These are phyloP conservation scores for Limanda limanda DNA, from an alignment of 2,113 vertebrate genomes.

Conservation along the genomic window DNA sequence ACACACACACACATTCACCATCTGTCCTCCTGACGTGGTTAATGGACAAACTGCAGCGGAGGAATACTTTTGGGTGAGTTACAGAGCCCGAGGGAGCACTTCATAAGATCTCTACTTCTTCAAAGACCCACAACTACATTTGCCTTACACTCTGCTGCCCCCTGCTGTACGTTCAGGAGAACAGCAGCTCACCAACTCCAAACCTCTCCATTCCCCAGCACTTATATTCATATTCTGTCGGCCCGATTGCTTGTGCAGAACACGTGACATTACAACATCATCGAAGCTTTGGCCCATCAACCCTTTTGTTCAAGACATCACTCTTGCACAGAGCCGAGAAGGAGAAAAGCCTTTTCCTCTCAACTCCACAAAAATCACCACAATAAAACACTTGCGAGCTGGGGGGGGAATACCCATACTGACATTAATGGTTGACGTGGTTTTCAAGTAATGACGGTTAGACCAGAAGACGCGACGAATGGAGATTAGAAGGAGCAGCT, in stretches of 20 bases:
- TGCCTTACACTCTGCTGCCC: conserved; percentile 56
- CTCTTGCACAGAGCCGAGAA: conserved; percentile 26
- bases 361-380: conserved; percentile 39
- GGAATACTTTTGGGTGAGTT: conserved; percentile 64
- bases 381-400: conserved; percentile 40
- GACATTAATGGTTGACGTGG: conserved; percentile 25
- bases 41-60: conserved; percentile 61
- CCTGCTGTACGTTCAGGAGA: conserved; percentile 54
- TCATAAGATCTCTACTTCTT: conserved; percentile 36
- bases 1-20: conserved; percentile 12
- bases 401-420: conserved; percentile 32
- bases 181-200: conserved; percentile 32
- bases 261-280: conserved; percentile 18
- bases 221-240: conserved; percentile 6
- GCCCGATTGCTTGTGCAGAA: conserved; percentile 3
- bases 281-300: conserved; percentile 16
- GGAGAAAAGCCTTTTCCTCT: conserved; percentile 22
- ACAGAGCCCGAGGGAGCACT: conserved; percentile 58
- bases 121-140: neutral
- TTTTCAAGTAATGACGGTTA: conserved; percentile 12
- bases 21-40: conserved; percentile 55
- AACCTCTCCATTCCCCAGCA: neutral
- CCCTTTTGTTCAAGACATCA: neutral
- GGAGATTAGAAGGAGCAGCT: conserved; percentile 36
- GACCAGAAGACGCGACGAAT: conserved; percentile 23